A percentile compares a stretch with the other conserved stretches of the same genome.
Conservation (phyloP, 2,797 vertebrate genomes). For the Atherinosoma microstoma region DNA sequence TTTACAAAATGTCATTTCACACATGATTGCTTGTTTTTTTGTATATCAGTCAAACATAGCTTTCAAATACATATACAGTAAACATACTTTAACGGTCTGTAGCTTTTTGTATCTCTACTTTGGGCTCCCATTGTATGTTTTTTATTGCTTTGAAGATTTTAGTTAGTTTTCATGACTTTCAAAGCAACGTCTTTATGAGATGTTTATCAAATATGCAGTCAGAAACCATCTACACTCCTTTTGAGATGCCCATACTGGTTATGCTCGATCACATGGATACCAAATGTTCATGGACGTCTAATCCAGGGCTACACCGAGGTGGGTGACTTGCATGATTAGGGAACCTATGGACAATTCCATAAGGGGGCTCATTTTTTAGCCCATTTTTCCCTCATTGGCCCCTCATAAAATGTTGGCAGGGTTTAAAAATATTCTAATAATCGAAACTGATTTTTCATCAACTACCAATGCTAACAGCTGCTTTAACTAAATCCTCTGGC, state of each 20-base stretch:
- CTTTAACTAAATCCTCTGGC: not conserved
- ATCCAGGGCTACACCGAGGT: not conserved
- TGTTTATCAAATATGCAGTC: not conserved
- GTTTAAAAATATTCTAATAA: too few relatives aligned
- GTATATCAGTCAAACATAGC: too few relatives aligned
- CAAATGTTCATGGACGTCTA: not conserved
- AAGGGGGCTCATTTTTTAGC: too few relatives aligned
- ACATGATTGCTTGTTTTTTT: too few relatives aligned
- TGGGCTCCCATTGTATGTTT: too few relatives aligned
- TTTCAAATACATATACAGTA: too few relatives aligned
- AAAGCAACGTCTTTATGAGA: not conserved
- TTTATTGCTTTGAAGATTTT: too few relatives aligned
- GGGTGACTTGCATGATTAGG: not conserved
- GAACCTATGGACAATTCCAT: not conserved
- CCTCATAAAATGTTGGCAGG: too few relatives aligned
- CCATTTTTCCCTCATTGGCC: too few relatives aligned
- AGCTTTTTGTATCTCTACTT: too few relatives aligned
- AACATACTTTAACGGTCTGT: too few relatives aligned
- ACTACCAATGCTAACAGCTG: not conserved
- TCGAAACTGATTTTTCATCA: not conserved
- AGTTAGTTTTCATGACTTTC: not conserved
- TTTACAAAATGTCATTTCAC: too few relatives aligned
- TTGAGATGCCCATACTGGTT: not conserved
- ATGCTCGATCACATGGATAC: not conserved
- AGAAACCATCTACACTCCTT: not conserved